A percentile compares a stretch with the other conserved stretches of the same genome.
These are phyloP conservation scores for Sarcophaga subvicina DNA, from an alignment of 2,888 invertebrate species.

Conservation along the genomic window DNA sequence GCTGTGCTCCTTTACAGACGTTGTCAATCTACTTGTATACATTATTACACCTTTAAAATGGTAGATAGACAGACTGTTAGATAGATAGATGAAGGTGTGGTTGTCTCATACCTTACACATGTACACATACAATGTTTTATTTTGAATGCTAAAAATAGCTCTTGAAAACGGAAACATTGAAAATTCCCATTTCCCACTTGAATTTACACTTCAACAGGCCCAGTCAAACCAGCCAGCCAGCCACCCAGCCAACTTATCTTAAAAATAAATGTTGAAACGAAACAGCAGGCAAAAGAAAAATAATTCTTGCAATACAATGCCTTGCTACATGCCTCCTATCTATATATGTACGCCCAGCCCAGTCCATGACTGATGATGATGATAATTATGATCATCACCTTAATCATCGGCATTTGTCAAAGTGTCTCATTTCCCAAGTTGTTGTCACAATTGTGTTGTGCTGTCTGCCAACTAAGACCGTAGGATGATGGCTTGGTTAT, in stretches of 20 bases:
- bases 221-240: no score
- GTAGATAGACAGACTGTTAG: not conserved
- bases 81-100: conserved; percentile 8
- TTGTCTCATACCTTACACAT: not conserved
- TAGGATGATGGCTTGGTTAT: not conserved
- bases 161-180: conserved; percentile 30
- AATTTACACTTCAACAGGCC: conserved; percentile 39
- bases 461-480: conserved; percentile 8
- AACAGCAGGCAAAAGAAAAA: not conserved
- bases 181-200: conserved; percentile 46
- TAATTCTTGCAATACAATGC: not conserved
- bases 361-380: not conserved
- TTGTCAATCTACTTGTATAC: conserved; percentile 6
- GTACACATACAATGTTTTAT: not conserved
- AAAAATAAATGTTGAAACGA: conserved; percentile 38
- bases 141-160: conserved; percentile 25
- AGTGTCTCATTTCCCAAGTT: conserved; percentile 46
- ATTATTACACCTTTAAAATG: not conserved
- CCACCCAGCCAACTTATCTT: not conserved
- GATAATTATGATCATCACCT: conserved; percentile 23
- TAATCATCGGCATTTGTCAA: conserved; percentile 41
- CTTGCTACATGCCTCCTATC: no score
- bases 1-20: not conserved
- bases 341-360: no score
- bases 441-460: not conserved